phyloP scores from a whole-genome alignment of 2,113 vertebrate species.

The Crotalus tigris region DNA sequence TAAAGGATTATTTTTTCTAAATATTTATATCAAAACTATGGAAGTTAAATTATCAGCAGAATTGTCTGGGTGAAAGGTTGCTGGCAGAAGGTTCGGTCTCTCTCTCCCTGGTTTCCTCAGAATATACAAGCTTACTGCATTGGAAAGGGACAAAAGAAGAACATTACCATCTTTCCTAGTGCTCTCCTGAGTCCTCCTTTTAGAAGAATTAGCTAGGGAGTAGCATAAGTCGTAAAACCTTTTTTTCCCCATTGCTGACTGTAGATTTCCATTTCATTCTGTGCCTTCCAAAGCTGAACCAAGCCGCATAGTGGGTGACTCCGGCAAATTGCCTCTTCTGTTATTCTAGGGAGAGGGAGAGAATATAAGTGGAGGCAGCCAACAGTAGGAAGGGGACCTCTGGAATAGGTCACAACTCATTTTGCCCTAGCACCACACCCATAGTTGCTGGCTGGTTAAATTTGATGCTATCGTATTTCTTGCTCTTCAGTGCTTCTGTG shows the following conservation, averaged over 20 bases:
- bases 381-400: not conserved
- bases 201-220: not conserved
- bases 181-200: not conserved
- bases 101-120: not conserved
- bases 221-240: not conserved
- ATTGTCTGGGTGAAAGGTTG: not conserved
- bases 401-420: not conserved
- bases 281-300: not conserved
- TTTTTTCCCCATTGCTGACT: not conserved
- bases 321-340: not conserved
- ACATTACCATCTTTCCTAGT: not conserved
- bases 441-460: not conserved
- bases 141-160: not conserved
- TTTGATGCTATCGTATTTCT: not conserved
- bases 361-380: not conserved
- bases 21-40: conserved; percentile 16
- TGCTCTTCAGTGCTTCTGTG: not conserved
- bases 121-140: not conserved
- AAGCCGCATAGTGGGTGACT: not conserved
- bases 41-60: not conserved
- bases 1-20: not conserved
- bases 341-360: not conserved
- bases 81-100: not conserved
- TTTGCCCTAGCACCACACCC: not conserved
- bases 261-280: not conserved